Percentiles rank a stretch among this genome's conserved stretches.
Conservation (phyloP, 2,797 vertebrate genomes). For the Myotis planiceps region DNA sequence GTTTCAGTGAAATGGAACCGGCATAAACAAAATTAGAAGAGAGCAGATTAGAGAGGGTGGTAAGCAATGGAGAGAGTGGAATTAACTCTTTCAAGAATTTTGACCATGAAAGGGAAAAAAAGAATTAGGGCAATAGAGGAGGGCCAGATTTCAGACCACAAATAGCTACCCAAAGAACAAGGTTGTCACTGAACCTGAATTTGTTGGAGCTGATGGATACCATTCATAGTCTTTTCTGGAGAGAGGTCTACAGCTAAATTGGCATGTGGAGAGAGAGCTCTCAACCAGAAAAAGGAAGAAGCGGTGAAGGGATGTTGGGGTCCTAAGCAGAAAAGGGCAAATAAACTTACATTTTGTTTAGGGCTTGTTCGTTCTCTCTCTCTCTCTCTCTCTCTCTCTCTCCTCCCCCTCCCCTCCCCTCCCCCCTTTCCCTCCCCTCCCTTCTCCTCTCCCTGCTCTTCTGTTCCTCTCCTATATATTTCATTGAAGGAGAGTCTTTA, state of each 20-base stretch:
- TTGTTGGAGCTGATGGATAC: neutral
- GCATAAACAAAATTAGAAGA: neutral
- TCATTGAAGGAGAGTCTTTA: neutral
- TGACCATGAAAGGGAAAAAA: neutral
- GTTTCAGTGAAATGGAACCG: neutral
- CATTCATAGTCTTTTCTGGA: neutral
- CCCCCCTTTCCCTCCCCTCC: no score
- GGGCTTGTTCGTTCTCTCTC: neutral
- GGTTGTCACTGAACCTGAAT: neutral
- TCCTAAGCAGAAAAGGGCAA: neutral
- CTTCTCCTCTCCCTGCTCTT: neutral
- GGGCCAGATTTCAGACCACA: neutral
- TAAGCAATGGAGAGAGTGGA: neutral
- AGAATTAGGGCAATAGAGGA: neutral
- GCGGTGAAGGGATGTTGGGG: neutral
- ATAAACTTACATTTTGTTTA: neutral
- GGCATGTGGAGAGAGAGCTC: neutral
- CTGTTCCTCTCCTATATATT: neutral
- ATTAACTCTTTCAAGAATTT: neutral
- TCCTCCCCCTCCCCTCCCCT: neutral
- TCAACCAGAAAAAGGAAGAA: neutral
- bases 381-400: neutral
- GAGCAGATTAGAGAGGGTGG: neutral
- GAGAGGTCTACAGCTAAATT: neutral
- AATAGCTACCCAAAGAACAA: conserved; percentile 16